A percentile compares a stretch with the other conserved stretches of the same genome.
Conservation (phyloP, 2,888 invertebrate species). For the Ormyrus pomaceus region DNA sequence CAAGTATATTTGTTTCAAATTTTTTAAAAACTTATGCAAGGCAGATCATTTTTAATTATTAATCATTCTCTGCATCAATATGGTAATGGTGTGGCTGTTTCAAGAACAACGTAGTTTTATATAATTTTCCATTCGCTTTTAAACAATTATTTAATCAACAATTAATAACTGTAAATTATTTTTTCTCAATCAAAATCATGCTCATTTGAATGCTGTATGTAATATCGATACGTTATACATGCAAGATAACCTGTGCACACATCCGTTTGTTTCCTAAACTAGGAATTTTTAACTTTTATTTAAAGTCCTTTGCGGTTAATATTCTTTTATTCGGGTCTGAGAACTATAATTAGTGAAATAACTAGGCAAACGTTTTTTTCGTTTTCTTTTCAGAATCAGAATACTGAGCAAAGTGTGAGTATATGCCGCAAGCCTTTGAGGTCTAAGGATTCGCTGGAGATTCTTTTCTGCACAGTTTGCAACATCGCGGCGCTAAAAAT, state of each 20-base stretch:
- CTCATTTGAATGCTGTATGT: too few species aligned
- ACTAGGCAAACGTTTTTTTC: slow-evolving; percentile 63
- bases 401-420: slow-evolving; percentile 77
- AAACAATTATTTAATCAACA: background rate
- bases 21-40: too few species aligned
- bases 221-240: too few species aligned
- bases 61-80: background rate
- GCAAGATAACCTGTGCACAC: too few species aligned
- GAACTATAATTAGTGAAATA: slow-evolving; percentile 53
- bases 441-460: slow-evolving; percentile 57
- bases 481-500: slow-evolving; percentile 43
- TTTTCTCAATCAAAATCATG: background rate
- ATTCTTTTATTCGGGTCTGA: background rate
- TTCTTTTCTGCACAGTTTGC: slow-evolving; percentile 50
- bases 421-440: slow-evolving; percentile 68
- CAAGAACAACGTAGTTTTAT: slow-evolving; percentile 21
- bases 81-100: slow-evolving; percentile 43
- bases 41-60: background rate
- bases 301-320: too few species aligned
- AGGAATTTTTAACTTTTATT: too few species aligned
- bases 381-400: slow-evolving; percentile 76
- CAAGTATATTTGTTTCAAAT: slow-evolving; percentile 5
- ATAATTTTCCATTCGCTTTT: slow-evolving; percentile 33
- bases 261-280: too few species aligned
- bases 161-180: too few species aligned